Conservation (phyloP, 2,888 invertebrate genomes). For the Teinopalpus imperialis region DNA sequence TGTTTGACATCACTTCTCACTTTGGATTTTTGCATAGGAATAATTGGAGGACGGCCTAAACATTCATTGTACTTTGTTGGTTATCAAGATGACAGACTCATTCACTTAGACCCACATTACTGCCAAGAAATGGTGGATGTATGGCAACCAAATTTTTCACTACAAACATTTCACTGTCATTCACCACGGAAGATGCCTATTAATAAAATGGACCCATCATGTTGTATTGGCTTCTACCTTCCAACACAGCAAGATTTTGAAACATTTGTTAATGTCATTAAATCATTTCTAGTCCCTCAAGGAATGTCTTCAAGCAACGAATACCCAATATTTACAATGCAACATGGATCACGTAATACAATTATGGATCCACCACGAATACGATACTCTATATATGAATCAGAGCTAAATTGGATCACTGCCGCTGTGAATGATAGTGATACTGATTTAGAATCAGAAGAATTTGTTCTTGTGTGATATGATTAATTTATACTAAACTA, state of each 20-base stretch:
- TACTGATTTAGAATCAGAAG: constrained; percentile 86
- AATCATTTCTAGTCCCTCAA: constrained; percentile 78
- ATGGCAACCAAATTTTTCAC: constrained; percentile 88
- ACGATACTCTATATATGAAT: constrained; percentile 78
- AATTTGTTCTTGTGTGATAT: constrained; percentile 85
- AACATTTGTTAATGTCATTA: constrained; percentile 86
- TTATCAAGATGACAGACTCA: constrained; percentile 95
- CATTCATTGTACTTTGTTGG: constrained; percentile 97
- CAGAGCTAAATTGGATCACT: constrained; percentile 75
- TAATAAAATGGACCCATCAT: constrained; percentile 95
- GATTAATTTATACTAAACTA: constrained; percentile 14
- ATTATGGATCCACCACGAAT: constrained; percentile 79
- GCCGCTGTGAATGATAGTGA: constrained; percentile 80
- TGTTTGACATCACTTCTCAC: constrained; percentile 91
- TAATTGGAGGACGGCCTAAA: constrained; percentile 95
- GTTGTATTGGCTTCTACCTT: constrained; percentile 95
- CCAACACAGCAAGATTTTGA: constrained; percentile 88
- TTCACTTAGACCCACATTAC: constrained; percentile 96
- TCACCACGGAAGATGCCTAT: constrained; percentile 93
- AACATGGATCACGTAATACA: constrained; percentile 86
- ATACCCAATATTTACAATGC: constrained; percentile 92
- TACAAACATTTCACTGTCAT: constrained; percentile 91
- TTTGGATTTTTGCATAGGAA: constrained; percentile 92
- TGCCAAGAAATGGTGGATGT: constrained; percentile 96
- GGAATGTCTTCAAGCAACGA: constrained; percentile 78